These are phyloP conservation scores for Nomada lathburiana DNA, from an alignment of 2,888 invertebrate genomes.

Conservation along the genomic window DNA sequence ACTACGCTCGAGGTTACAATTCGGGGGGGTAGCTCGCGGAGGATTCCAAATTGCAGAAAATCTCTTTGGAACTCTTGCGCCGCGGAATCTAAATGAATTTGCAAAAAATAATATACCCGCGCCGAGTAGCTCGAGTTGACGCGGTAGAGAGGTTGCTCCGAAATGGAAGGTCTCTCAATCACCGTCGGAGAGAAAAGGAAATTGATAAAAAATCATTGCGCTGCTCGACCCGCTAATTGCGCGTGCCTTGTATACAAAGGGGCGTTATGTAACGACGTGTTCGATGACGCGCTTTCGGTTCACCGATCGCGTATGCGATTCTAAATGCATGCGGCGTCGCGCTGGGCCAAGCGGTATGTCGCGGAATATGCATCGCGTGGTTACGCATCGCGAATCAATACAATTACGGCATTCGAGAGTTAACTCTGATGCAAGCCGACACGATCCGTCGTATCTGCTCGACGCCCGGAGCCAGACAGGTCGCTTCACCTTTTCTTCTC, in stretches of 20 bases:
- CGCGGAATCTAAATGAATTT: slow-evolving; percentile 18
- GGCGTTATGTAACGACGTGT: slow-evolving; percentile 20
- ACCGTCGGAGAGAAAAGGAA: not conserved
- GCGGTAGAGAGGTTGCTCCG: not conserved
- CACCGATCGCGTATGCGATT: slow-evolving; percentile 42
- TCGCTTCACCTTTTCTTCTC: slow-evolving; percentile 47
- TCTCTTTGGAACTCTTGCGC: slow-evolving; percentile 9
- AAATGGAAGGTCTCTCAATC: not conserved
- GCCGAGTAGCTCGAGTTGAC: not conserved
- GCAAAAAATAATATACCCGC: not conserved
- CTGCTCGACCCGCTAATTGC: slow-evolving; percentile 6
- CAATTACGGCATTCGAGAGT: slow-evolving; percentile 61
- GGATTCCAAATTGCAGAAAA: slow-evolving; percentile 22
- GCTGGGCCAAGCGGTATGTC: slow-evolving; percentile 3
- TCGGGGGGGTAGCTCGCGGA: slow-evolving; percentile 33
- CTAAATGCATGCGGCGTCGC: slow-evolving; percentile 26
- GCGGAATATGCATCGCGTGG: slow-evolving; percentile 28
- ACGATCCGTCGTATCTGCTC: slow-evolving; percentile 40
- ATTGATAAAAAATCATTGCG: not conserved
- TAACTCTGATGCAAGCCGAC: slow-evolving; percentile 55
- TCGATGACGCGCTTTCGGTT: slow-evolving; percentile 30
- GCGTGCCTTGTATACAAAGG: slow-evolving; percentile 6
- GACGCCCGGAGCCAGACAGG: slow-evolving; percentile 12
- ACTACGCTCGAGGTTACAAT: too few species aligned
- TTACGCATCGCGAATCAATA: slow-evolving; percentile 61